These are phyloP conservation scores for Chouioia cunea DNA, from an alignment of 2,888 invertebrate genomes.

Conservation along the genomic window DNA sequence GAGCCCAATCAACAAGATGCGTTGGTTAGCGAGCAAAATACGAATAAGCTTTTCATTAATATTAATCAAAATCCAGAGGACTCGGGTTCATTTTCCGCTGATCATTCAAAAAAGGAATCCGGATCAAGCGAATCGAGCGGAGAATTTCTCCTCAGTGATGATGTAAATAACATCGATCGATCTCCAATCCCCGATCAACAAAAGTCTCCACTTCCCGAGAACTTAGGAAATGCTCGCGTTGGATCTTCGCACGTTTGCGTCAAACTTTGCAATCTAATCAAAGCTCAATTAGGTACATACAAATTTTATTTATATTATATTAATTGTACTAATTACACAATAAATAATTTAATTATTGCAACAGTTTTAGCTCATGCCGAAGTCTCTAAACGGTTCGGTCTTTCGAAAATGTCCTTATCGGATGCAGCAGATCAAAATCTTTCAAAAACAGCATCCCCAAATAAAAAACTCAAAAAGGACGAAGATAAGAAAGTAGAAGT, in stretches of 20 bases:
- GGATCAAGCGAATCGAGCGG: conserved; percentile 67
- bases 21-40: conserved; percentile 45
- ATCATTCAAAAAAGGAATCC: conserved; percentile 66
- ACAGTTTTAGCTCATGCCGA: conserved; percentile 81
- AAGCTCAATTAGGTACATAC: conserved; percentile 74
- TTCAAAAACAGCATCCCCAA: conserved; percentile 59
- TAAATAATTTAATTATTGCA: neutral
- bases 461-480: conserved; percentile 57
- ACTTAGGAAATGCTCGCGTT: conserved; percentile 50
- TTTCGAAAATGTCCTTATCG: conserved; percentile 69
- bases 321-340: neutral
- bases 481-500: conserved; percentile 53
- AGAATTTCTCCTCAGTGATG: conserved; percentile 66
- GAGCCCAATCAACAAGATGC: conserved; percentile 48
- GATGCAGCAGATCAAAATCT: conserved; percentile 58
- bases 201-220: conserved; percentile 42
- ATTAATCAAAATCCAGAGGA: conserved; percentile 65
- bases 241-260: conserved; percentile 75
- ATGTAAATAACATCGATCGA: conserved; percentile 60
- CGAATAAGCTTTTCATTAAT: conserved; percentile 57
- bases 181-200: conserved; percentile 52
- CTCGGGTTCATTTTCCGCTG: conserved; percentile 66
- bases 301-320: conserved; percentile 1
- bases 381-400: conserved; percentile 76
- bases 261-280: conserved; percentile 83